Conservation (phyloP, 1,140 invertebrate genomes). For the Temnothorax nylanderi region DNA sequence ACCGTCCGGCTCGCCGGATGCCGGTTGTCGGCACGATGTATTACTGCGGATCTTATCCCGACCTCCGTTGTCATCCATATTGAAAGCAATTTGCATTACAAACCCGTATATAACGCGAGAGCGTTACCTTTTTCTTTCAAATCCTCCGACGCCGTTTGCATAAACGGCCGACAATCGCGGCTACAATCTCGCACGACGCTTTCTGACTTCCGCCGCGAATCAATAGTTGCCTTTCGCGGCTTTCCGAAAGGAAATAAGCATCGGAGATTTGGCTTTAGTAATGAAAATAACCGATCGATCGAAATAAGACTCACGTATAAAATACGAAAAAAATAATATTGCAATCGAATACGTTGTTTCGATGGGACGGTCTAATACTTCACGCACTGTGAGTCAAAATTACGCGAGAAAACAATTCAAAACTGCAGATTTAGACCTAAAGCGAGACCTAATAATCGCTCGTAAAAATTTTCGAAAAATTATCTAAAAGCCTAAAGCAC, state of each 20-base stretch:
- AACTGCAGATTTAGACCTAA: not conserved
- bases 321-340: not conserved
- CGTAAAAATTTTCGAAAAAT: not conserved
- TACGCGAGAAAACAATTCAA: not conserved
- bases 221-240: not conserved
- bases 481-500: not conserved
- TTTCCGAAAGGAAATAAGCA: not conserved
- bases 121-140: not conserved
- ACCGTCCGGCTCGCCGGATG: conserved; percentile 80
- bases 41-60: conserved; percentile 84
- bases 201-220: not conserved
- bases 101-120: conserved; percentile 63
- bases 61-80: conserved; percentile 80
- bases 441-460: not conserved
- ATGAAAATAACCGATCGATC: not conserved
- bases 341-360: not conserved
- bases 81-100: conserved; percentile 80
- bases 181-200: not conserved
- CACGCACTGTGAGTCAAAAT: not conserved
- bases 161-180: conserved; percentile 32
- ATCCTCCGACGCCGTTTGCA: not conserved
- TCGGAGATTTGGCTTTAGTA: not conserved
- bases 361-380: not conserved
- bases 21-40: conserved; percentile 83
- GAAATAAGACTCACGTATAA: not conserved